phyloP scores from a whole-genome alignment of 2,113 vertebrate species.

The Clinocottus analis region DNA sequence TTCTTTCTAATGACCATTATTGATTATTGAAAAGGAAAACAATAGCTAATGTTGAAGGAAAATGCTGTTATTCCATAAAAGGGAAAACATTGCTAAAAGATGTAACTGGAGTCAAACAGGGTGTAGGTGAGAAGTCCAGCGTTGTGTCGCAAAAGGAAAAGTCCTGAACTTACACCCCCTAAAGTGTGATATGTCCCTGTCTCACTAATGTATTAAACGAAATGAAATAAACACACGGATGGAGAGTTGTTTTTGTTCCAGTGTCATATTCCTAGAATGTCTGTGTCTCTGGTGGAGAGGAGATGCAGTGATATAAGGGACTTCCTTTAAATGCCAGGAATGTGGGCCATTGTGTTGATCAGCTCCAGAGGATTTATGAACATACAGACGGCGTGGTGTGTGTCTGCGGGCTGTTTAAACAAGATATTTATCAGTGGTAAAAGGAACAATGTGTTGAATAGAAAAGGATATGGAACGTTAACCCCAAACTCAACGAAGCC shows the following conservation, averaged over 20 bases:
- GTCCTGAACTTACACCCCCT: neutral
- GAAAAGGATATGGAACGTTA: conserved; percentile 81
- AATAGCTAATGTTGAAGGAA: conserved; percentile 10
- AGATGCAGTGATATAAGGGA: conserved; percentile 74
- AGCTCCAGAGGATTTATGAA: conserved; percentile 84
- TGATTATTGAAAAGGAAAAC: conserved; percentile 50
- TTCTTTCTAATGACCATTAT: conserved; percentile 29
- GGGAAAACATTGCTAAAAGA: conserved; percentile 33
- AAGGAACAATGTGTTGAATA: conserved; percentile 82
- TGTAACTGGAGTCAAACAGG: conserved; percentile 21
- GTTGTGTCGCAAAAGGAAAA: conserved; percentile 38
- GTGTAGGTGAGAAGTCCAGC: conserved; percentile 27
- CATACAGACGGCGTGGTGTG: conserved; percentile 73
- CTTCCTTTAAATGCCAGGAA: conserved; percentile 76
- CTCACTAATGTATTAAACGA: conserved; percentile 41
- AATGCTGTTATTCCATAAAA: conserved; percentile 37
- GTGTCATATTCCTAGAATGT: conserved; percentile 68
- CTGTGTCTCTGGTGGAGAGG: conserved; percentile 60
- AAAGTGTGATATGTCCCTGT: conserved; percentile 36
- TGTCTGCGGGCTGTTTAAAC: conserved; percentile 85
- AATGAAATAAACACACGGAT: conserved; percentile 57
- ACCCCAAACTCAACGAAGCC: conserved; percentile 66
- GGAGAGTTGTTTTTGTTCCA: conserved; percentile 61
- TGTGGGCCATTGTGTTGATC: conserved; percentile 86
- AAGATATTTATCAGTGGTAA: conserved; percentile 85